Evolutionary conservation across 2,888 invertebrate genomes (phyloP), one percentile per base, ranked within the genome.

Genomic region (Tipula confusa): DNA sequence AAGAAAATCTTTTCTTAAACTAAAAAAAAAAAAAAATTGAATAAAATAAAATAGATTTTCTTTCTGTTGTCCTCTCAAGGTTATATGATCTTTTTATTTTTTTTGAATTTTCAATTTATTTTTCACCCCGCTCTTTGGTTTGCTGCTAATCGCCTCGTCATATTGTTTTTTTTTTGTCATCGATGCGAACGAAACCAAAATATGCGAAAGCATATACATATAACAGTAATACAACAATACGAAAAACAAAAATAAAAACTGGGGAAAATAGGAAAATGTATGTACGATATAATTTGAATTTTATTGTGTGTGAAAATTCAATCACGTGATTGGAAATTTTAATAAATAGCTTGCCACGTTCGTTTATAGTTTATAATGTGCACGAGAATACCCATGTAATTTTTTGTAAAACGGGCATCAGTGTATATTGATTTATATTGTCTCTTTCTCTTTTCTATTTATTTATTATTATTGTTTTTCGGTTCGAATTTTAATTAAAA

Each of bases 301-400:
- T 64, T 64, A 64, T 24, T 64, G 64, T 64, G 64, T 64, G 64
- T 64, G 64, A 64, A 64, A 64, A 64, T 64, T 64, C 64, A 64
- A 64, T 64, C 64, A 64, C 64, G 64, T 64, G 64, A 64, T 64
- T 24, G 18, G 64, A 64, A 64, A 64, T 64, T 64, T 24, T 64
- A 64, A 64, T 24, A 64, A 64, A 24, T 64, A 64, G 9, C 43
- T 43, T n/a, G n/a, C n/a, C n/a, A 15, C 43, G 11, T 38, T 38
- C 38, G 38, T n/a, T n/a, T 38, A 36, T 11, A 36, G 6, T 36
- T 9, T 36, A 36, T 5, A 36, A 36, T 11, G 1, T 11, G 36
- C 9, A 43, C 43, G 11, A 9, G 11, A 33, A 43, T 43, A 43
- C 36, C n/a, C 43, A 43, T 15, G n/a, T n/a, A n/a, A n/a, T n/a